Evolutionary conservation across 2,888 invertebrate genomes (phyloP), one percentile per base, ranked within the genome.

Genomic region (Synanthedon vespiformis): DNA sequence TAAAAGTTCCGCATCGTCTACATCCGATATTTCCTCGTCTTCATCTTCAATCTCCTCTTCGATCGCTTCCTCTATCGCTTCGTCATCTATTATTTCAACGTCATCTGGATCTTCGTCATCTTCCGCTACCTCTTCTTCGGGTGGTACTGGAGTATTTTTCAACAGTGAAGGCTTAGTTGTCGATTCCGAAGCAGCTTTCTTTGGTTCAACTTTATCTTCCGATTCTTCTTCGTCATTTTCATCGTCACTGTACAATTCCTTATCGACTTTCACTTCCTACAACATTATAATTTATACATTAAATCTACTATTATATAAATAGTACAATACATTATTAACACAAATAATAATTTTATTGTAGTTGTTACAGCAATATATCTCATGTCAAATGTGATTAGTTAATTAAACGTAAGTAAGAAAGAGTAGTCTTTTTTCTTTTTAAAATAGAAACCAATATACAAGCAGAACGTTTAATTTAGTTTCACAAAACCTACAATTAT

Each of bases 1-100:
- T 62, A 93, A 83, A 50, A 93, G 78, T 57, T 93, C 93, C 5
- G 89, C 89, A 67, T 93, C 93, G 66, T 93, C 93, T 1, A 92
- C 90, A 61, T 92, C 92, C 0, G 90, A 90, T 59, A 89, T 85
- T 53, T 88, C 88, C 55, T 89, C 88, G 55, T 88, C 88, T 2
- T 88, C 88, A 51, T 81, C 83, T 50, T 80, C 83, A 54, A 78
- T 76, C 48, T 88, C 89, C 13, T 80, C 83, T 34, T 87, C 84
- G 13, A 85, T 75, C 58, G 88, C 88, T 58, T 86, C 85, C 22
- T 84, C 84, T 18, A 88, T 77, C 55, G 88, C 88, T 57, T 86
- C 85, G 11, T 81, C 80, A 41, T 80, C 82, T 40, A 87, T 82
- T 57, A 86, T 83, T 67, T 88, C 88, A 0, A 85, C 86, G 55